Evolutionary conservation across 2,113 vertebrate species (phyloP), one percentile per base, ranked within the genome.

Genomic region (Oncorhynchus mykiss): DNA sequence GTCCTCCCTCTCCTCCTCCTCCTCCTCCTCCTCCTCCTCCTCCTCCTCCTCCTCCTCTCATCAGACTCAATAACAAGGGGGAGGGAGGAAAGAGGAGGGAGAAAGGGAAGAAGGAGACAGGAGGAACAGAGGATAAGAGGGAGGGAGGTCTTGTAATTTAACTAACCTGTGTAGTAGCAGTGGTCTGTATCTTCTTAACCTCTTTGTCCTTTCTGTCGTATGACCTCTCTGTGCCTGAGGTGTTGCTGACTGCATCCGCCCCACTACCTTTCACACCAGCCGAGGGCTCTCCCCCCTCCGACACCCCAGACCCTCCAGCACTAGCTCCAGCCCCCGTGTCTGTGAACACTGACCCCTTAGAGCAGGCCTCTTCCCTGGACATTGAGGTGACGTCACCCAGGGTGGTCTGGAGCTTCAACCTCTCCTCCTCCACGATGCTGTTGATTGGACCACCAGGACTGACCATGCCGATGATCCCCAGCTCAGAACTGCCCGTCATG

Each of bases 121-220:
- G 51, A 13, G 16, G 14, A 54, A 77, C 49, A 14, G 25, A 2
- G 13, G 20, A 54, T 80, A 22, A 79, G 11, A 24, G 18, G 45
- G 57, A 16, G 69, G n/a, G n/a, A 31, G 66, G 12, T 27, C 13
- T 3, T 54, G 51, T 18, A 54, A 18, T 1, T 5, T 18, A 3
- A 18, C 51, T 54, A 54, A 98, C 97, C 93, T 99, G 97, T 45
- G 98, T 99, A 2, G 97, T 99, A 0, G 97, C 91, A 5, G 97
- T 99, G 6, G 98, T 99, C 83, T 99, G 97, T 83, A 99, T 99
- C 89, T 99, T 99, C 88, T 96, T 94, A 74, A 95, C 94, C 86
- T 99, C 98, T 78, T 98, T 99, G 76, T 99, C 98, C 80, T 97
- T 98, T 76, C 97, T 96, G 81, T 99, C 98, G 39, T 99, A 97